A percentile compares a stretch with the other conserved stretches of the same genome.
phyloP scores from a whole-genome alignment of 2,113 vertebrate genomes.

The Himantopus leucocephalus region DNA sequence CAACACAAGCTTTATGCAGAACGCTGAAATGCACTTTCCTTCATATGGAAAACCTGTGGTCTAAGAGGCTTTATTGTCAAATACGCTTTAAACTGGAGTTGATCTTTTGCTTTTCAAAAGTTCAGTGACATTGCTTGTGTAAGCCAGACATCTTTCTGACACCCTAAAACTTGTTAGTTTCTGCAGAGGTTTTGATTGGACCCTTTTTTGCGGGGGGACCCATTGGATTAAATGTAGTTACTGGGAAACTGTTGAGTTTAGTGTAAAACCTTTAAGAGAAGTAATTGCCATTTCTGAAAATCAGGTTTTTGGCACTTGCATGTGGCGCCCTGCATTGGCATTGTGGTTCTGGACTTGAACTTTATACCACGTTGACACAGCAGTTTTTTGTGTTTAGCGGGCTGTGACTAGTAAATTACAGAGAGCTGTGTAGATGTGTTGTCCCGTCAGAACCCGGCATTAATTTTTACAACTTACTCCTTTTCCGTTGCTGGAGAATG shows the following conservation, averaged over 20 bases:
- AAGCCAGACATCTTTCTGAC: neutral
- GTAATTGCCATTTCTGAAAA: neutral
- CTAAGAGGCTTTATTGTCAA: neutral
- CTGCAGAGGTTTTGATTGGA: neutral
- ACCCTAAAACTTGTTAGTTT: neutral
- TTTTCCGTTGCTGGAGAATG: neutral
- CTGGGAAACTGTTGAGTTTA: neutral
- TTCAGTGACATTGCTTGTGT: neutral
- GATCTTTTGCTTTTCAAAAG: neutral
- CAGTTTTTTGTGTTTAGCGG: neutral
- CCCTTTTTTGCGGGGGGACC: neutral
- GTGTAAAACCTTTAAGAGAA: neutral
- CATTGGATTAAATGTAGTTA: neutral
- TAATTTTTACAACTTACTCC: neutral
- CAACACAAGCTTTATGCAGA: neutral
- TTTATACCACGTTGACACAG: neutral
- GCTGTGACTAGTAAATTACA: neutral
- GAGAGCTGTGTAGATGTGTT: neutral
- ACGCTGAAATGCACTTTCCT: neutral
- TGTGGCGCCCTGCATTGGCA: neutral
- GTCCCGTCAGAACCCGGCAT: neutral
- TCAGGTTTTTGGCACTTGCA: rapidly evolving
- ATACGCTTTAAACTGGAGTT: neutral
- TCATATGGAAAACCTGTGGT: neutral
- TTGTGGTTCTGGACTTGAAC: neutral